Base-by-base conservation (phyloP, 2,888 invertebrate species). In the Drosophila rellima region DNA sequence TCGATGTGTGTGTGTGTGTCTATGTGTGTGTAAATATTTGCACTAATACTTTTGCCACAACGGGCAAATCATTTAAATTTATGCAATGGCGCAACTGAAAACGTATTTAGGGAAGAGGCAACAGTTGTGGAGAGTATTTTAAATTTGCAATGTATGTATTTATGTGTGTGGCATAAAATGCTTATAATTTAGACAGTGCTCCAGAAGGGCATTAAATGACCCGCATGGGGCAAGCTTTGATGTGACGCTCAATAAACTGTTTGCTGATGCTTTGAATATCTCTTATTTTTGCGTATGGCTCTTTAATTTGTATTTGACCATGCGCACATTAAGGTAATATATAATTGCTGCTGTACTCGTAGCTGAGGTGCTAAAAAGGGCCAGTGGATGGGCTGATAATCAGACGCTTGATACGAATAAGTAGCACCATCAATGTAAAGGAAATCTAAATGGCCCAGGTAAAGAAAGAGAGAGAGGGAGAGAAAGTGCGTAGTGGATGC, bases 1-100 rank as follows among this genome's bases (percentile, higher is more conserved):
- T 8, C 20, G 20, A 10, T 31, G 31, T 48, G 15, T 33, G 20
- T 23, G 31, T n/a, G 29, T 29, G n/a, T n/a, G 18, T 23, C 35
- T 23, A 48, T 48, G 54, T 29, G 60, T 33, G 52, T 51, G 54
- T 61, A 88, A 89, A 85, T 85, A 89, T 85, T 89, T 89, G 88
- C 61, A 51, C 62, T 60, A 76, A 71, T 85, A 74, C 88, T 82
- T 78, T 82, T 60, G 74, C 64, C 71, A 57, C 63, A 78, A 65
- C 68, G 72, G 74, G 71, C 74, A 89, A 89, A 89, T 85, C 86
- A 80, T 80, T 78, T 48, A 80, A 89, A 78, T 88, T 80, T 71
- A 88, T 86, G 86, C 85, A 76, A 40, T 69, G 73, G 6, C 68
- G 78, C 77, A 80, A 65, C 54, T 69, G 72, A 10, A 33, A 52